Conservation (phyloP, 1,140 invertebrate genomes). For the Trachymyrmex septentrionalis region DNA sequence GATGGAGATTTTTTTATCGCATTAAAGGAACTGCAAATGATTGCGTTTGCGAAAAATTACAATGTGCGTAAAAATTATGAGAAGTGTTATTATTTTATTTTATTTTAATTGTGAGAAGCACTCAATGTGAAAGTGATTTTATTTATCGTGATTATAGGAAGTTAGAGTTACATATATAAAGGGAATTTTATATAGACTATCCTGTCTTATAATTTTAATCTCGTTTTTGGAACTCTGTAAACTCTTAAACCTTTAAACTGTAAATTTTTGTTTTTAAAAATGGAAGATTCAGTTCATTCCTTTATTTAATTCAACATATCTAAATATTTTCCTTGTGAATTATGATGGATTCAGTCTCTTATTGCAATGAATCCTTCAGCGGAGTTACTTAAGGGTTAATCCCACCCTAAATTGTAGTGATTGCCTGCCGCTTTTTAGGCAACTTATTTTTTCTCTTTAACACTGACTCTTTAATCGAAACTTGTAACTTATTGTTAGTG, state of each 20-base stretch:
- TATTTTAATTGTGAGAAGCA: too few species aligned
- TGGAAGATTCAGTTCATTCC: background rate
- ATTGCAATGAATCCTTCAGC: background rate
- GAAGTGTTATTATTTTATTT: background rate
- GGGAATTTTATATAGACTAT: background rate
- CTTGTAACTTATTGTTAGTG: background rate
- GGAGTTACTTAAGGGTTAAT: slow-evolving; percentile 19
- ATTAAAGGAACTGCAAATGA: background rate
- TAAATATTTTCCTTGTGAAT: background rate
- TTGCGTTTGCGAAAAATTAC: background rate
- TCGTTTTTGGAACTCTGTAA: background rate
- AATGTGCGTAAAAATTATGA: background rate
- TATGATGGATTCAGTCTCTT: background rate
- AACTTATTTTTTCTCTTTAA: slow-evolving; percentile 15
- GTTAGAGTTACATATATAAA: background rate
- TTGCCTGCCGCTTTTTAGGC: slow-evolving; percentile 28
- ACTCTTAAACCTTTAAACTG: background rate
- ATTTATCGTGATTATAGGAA: background rate
- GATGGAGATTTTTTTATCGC: background rate
- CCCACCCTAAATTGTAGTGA: background rate
- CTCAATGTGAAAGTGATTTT: background rate
- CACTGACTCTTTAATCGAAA: background rate
- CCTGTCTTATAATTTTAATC: background rate
- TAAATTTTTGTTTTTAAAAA: background rate
- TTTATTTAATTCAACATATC: background rate